phyloP scores from a whole-genome alignment of 2,113 vertebrate genomes.

The Syrmaticus mikado region DNA sequence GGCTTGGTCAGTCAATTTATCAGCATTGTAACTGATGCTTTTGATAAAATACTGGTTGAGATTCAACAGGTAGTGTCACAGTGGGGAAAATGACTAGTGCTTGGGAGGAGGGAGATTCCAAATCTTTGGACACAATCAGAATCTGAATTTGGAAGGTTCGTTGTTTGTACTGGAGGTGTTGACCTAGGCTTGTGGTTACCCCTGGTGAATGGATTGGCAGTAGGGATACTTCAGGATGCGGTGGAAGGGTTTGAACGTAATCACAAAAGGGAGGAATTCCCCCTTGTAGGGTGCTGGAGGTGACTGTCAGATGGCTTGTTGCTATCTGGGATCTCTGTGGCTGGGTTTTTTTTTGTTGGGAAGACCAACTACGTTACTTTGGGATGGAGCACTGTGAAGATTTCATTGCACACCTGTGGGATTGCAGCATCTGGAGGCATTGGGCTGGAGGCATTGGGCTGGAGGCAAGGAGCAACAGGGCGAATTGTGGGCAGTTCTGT shows the following conservation, averaged over 20 bases:
- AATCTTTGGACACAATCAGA: not conserved
- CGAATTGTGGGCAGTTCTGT: not conserved
- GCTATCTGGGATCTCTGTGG: not conserved
- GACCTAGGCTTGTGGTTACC: not conserved
- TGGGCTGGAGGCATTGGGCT: not conserved
- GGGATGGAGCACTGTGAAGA: not conserved
- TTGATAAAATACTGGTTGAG: not conserved
- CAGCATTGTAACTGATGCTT: not conserved
- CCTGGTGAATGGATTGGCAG: not conserved
- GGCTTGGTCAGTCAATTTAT: not conserved
- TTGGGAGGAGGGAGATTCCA: not conserved
- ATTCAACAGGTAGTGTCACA: not conserved
- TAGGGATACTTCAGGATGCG: not conserved
- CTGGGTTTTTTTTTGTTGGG: not conserved
- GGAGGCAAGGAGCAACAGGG: not conserved
- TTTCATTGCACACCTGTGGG: not conserved
- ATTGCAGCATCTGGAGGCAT: not conserved
- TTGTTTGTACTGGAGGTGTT: not conserved
- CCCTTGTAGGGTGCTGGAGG: not conserved
- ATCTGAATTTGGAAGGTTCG: not conserved
- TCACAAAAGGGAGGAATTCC: not conserved
- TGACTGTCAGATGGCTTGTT: not conserved
- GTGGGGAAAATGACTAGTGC: not conserved
- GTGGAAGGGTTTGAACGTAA: not conserved
- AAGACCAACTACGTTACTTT: not conserved